phyloP scores from a whole-genome alignment of 2,888 invertebrate species.

The Taphrorychus bicolor region DNA sequence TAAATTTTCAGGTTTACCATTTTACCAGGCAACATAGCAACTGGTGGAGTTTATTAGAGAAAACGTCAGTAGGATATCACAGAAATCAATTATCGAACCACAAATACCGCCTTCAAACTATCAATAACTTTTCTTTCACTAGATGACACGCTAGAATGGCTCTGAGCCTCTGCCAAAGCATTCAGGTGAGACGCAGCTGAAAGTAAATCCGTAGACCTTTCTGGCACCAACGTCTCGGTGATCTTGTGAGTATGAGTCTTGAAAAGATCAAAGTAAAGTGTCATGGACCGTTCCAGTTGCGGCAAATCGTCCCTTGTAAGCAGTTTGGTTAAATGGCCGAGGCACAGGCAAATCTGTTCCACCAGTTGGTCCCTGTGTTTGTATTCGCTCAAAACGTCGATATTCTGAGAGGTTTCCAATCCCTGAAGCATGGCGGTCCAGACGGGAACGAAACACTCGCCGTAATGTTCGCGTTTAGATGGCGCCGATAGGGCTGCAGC shows the following conservation, averaged over 20 bases:
- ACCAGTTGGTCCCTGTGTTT: conserved; percentile 85
- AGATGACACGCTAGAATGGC: conserved; percentile 9
- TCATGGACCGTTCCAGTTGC: conserved; percentile 62
- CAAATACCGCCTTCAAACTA: conserved; percentile 19
- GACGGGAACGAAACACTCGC: conserved; percentile 65
- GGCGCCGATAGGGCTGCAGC: conserved; percentile 76
- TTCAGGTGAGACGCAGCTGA: conserved; percentile 50
- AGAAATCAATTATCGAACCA: conserved; percentile 2
- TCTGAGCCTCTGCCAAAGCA: conserved; percentile 5
- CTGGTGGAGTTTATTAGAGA: no score
- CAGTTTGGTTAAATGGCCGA: conserved; percentile 73
- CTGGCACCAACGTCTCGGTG: conserved; percentile 58
- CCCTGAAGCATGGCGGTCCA: conserved; percentile 79
- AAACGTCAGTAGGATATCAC: no score
- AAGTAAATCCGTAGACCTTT: conserved; percentile 55
- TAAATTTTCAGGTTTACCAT: no score
- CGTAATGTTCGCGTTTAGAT: conserved; percentile 69
- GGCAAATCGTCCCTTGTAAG: conserved; percentile 66
- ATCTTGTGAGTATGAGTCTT: conserved; percentile 56
- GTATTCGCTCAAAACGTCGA: conserved; percentile 84
- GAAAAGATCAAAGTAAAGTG: conserved; percentile 60
- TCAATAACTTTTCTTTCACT: conserved; percentile 16
- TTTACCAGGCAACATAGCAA: no score
- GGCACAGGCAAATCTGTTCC: conserved; percentile 81
- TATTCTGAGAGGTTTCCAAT: conserved; percentile 78